Conservation (phyloP, 2,797 vertebrate species). For the Rachycentron canadum region DNA sequence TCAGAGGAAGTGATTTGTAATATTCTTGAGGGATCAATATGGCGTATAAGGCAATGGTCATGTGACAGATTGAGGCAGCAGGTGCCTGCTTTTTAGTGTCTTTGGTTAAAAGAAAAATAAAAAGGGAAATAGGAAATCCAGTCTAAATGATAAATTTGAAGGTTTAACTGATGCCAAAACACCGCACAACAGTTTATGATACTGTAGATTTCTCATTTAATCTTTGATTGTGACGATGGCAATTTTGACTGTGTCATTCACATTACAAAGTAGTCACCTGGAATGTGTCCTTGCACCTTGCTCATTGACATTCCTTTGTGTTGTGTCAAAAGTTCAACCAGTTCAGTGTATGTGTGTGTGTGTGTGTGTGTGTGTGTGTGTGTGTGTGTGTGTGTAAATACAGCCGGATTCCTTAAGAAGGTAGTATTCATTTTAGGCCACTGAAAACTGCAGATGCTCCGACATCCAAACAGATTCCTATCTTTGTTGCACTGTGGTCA, state of each 20-base stretch:
- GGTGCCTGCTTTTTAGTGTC: neutral
- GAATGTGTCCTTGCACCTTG: neutral
- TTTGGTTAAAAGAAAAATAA: neutral
- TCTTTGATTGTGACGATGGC: neutral
- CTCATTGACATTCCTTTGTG: neutral
- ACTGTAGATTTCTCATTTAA: neutral
- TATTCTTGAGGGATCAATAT: neutral
- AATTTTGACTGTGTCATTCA: neutral
- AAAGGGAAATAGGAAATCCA: too few relatives aligned
- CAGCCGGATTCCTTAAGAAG: neutral
- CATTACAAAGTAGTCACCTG: neutral
- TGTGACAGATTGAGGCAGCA: neutral
- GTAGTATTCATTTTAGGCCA: neutral
- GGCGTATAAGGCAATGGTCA: too few relatives aligned
- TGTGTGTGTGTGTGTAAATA: neutral
- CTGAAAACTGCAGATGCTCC: neutral
- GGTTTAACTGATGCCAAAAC: neutral
- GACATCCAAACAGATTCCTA: neutral
- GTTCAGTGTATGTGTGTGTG: too few relatives aligned
- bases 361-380: too few relatives aligned
- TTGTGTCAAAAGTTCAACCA: neutral
- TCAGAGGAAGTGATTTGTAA: neutral
- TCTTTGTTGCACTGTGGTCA: neutral
- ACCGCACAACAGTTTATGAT: neutral
- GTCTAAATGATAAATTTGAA: neutral